phyloP scores from a whole-genome alignment of 2,113 vertebrate genomes.

The Heliornis fulica region DNA sequence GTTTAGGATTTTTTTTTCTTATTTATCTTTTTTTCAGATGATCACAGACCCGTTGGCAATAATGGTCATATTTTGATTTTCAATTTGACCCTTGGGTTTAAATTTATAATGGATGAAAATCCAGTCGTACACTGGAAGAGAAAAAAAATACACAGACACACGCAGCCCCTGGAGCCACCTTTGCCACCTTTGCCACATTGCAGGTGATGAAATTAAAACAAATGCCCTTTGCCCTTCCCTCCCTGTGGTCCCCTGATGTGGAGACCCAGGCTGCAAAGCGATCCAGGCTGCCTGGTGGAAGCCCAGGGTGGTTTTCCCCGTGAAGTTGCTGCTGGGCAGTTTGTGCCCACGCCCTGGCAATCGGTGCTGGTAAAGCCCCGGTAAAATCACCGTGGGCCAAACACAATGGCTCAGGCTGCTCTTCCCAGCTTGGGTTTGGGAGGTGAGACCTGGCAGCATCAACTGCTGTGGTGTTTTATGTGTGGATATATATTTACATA shows the following conservation, averaged over 20 bases:
- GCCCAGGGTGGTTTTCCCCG: neutral
- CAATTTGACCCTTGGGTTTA: neutral
- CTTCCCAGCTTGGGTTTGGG: neutral
- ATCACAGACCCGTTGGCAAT: neutral
- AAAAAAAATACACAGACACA: neutral
- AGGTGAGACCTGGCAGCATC: neutral
- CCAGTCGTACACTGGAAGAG: neutral
- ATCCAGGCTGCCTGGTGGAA: neutral
- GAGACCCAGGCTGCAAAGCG: neutral
- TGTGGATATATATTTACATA: rapidly evolving
- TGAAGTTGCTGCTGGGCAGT: constrained; percentile 30
- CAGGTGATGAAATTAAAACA: rapidly evolving
- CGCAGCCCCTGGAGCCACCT: no score
- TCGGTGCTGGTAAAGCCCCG: neutral
- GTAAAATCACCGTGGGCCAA: neutral
- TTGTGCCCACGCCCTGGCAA: neutral
- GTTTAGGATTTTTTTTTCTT: no score
- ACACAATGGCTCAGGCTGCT: rapidly evolving
- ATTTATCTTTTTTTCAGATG: neutral
- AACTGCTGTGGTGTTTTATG: neutral
- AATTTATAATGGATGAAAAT: neutral
- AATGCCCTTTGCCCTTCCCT: neutral
- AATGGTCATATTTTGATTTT: neutral
- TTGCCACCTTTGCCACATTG: neutral
- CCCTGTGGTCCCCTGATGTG: neutral